These are phyloP conservation scores for Myrmecophaga tridactyla DNA, from an alignment of 2,113 vertebrate genomes.

Conservation along the genomic window DNA sequence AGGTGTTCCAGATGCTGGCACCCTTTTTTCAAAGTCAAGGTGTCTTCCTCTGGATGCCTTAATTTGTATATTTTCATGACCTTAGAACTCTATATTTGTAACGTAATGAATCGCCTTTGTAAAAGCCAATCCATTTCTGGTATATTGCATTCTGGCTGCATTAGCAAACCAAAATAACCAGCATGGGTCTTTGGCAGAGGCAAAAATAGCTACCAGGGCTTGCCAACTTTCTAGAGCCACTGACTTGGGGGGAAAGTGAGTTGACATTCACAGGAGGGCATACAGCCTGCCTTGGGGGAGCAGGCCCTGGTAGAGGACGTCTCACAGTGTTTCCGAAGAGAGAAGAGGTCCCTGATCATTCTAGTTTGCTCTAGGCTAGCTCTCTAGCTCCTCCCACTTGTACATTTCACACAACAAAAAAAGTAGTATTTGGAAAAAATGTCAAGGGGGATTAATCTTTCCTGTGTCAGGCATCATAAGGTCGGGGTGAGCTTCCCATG, in stretches of 20 bases:
- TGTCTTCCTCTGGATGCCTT: too few relatives aligned
- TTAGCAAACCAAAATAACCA: too few relatives aligned
- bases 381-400: background rate
- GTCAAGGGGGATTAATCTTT: background rate
- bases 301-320: too few relatives aligned
- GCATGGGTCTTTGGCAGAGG: background rate
- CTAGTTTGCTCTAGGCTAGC: background rate
- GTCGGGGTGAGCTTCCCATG: background rate
- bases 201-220: background rate
- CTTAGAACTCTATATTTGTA: too few relatives aligned
- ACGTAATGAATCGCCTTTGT: too few relatives aligned
- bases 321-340: background rate
- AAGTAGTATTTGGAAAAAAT: background rate
- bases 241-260: background rate
- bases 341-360: background rate
- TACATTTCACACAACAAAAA: background rate
- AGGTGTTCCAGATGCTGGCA: too few relatives aligned
- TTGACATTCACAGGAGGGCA: background rate
- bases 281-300: background rate
- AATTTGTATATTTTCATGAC: too few relatives aligned
- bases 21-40: too few relatives aligned
- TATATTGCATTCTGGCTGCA: too few relatives aligned
- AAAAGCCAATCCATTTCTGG: too few relatives aligned
- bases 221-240: background rate
- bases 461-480: background rate